Conservation (phyloP, 2,888 invertebrate species). For the Nipponacmea schrenckii region DNA sequence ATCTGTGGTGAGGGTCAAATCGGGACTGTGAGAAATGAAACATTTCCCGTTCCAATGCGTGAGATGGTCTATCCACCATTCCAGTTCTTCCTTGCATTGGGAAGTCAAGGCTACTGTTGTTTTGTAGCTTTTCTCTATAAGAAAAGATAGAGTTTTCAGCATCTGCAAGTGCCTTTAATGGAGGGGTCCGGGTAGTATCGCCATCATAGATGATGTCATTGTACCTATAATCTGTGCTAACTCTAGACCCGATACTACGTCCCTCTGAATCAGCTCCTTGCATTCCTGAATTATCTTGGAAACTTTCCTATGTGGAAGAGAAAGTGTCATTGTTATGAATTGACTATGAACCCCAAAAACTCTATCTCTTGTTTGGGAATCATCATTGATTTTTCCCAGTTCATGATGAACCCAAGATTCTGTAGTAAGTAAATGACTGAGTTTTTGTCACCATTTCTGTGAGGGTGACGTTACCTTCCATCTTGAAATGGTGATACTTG, state of each 20-base stretch:
- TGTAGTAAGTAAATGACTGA: background rate
- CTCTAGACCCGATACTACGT: background rate
- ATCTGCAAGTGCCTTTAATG: conserved; percentile 22
- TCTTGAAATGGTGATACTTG: conserved; percentile 23
- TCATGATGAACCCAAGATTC: conserved; percentile 10
- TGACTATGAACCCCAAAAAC: conserved; percentile 18
- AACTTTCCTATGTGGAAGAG: background rate
- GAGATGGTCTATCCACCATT: conserved; percentile 21
- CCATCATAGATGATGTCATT: conserved; percentile 13
- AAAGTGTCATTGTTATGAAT: conserved; percentile 2
- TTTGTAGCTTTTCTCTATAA: background rate
- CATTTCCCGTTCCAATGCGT: conserved; percentile 6
- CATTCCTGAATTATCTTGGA: background rate
- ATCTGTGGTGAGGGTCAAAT: conserved; percentile 15
- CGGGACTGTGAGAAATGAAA: conserved; percentile 4
- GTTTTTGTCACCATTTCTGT: conserved; percentile 1
- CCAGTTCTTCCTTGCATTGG: conserved; percentile 13
- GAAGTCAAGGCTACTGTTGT: background rate
- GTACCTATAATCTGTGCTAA: conserved; percentile 14
- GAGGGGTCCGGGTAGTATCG: conserved; percentile 11
- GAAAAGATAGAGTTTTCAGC: conserved; percentile 11
- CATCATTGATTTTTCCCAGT: conserved; percentile 16
- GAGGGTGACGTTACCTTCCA: conserved; percentile 12
- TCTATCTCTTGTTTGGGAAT: conserved; percentile 14
- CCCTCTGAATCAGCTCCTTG: background rate